These are phyloP conservation scores for Amiota mariae DNA, from an alignment of 2,888 invertebrate species.

Conservation along the genomic window DNA sequence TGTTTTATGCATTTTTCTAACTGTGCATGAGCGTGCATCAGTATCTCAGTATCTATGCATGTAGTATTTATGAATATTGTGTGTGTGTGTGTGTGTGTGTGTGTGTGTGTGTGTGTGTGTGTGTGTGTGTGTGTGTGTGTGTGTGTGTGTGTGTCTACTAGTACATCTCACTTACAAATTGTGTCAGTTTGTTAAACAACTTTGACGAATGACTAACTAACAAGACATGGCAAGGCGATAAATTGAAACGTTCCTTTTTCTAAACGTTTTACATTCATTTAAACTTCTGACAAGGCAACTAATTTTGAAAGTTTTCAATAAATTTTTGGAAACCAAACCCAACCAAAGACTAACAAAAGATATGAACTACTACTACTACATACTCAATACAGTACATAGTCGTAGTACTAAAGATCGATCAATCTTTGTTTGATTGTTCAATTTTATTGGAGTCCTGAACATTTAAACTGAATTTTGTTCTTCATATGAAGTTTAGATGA, in stretches of 20 bases:
- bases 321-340: constrained; percentile 2
- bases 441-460: not conserved
- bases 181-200: constrained; percentile 24
- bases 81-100: no score
- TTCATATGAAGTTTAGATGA: not conserved
- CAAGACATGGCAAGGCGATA: constrained; percentile 17
- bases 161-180: constrained; percentile 22
- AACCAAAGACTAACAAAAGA: no score
- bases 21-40: not conserved
- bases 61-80: no score
- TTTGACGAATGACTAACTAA: not conserved
- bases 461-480: no score
- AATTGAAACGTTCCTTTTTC: constrained; percentile 31
- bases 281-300: constrained; percentile 45
- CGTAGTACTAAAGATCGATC: constrained; percentile 11
- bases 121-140: not conserved
- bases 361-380: not conserved
- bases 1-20: not conserved
- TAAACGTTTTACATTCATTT: constrained; percentile 26
- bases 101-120: not conserved
- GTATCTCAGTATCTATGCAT: no score
- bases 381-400: no score
- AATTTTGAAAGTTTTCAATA: constrained; percentile 29
- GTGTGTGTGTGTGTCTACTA: not conserved
- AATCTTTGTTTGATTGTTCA: constrained; percentile 1